Conservation (phyloP, 2,888 invertebrate species). For the Tridacna crocea region DNA sequence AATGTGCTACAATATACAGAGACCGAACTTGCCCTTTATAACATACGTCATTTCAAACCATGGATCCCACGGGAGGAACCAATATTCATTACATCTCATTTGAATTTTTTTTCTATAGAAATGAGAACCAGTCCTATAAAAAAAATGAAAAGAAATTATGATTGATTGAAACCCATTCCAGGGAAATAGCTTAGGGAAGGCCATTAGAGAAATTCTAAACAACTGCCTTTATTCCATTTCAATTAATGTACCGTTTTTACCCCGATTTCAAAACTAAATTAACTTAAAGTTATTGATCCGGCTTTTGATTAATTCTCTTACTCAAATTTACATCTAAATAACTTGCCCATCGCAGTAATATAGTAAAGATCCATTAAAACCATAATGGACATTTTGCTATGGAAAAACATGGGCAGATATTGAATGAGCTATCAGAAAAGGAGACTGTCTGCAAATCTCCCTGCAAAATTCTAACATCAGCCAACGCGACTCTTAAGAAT, state of each 20-base stretch:
- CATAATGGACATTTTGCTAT: slow-evolving; percentile 15
- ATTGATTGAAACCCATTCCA: slow-evolving; percentile 42
- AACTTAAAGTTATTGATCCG: slow-evolving; percentile 59
- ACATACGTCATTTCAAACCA: slow-evolving; percentile 25
- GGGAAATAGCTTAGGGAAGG: slow-evolving; percentile 40
- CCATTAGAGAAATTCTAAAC: slow-evolving; percentile 55
- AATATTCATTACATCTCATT: slow-evolving; percentile 35
- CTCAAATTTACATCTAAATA: slow-evolving; percentile 60
- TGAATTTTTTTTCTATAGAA: slow-evolving; percentile 54
- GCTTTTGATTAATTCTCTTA: slow-evolving; percentile 42
- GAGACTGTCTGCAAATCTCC: neutral
- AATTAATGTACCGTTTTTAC: slow-evolving; percentile 46
- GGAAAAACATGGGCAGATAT: slow-evolving; percentile 16
- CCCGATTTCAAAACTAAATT: slow-evolving; percentile 59
- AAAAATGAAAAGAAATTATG: slow-evolving; percentile 52
- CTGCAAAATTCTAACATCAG: too few species aligned
- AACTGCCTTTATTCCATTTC: slow-evolving; percentile 55
- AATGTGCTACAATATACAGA: slow-evolving; percentile 20
- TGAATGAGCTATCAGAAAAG: slow-evolving; percentile 1
- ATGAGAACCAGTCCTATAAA: slow-evolving; percentile 51
- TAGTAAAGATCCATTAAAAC: slow-evolving; percentile 48
- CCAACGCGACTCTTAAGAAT: too few species aligned
- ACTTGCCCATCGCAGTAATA: slow-evolving; percentile 36
- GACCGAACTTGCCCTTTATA: slow-evolving; percentile 12
- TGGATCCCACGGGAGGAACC: slow-evolving; percentile 13